These are phyloP conservation scores for Chrysochloris asiatica DNA, from an alignment of 2,113 vertebrate species.

Conservation along the genomic window DNA sequence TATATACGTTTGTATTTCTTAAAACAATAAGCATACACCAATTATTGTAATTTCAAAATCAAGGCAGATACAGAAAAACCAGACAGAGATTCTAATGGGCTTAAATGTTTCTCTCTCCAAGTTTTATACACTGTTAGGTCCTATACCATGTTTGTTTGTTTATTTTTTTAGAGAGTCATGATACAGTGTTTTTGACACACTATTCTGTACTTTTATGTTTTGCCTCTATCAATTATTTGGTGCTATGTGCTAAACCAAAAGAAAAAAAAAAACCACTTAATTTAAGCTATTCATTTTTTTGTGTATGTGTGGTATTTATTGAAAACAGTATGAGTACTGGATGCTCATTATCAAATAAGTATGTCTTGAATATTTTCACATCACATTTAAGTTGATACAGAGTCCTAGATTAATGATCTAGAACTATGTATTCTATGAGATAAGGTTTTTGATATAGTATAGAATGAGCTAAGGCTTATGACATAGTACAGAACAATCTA, in stretches of 20 bases:
- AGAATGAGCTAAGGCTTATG: background rate
- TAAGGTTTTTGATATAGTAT: background rate
- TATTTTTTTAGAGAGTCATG: background rate
- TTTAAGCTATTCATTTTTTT: background rate
- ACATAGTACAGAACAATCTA: constrained; percentile 26
- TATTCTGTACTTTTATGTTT: constrained; percentile 40
- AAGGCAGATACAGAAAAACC: constrained; percentile 33
- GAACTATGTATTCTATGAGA: constrained; percentile 19
- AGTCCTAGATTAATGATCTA: constrained; percentile 32
- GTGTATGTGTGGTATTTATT: constrained; percentile 57
- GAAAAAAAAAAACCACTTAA: too few relatives aligned
- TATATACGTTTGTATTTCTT: background rate
- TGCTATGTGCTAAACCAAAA: constrained; percentile 51
- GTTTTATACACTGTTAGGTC: background rate
- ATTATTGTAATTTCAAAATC: constrained; percentile 1
- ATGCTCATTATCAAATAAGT: constrained; percentile 39
- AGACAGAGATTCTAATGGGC: background rate
- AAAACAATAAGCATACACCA: background rate
- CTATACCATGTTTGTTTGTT: background rate
- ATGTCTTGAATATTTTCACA: background rate
- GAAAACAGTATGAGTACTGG: background rate
- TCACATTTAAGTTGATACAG: constrained; percentile 31
- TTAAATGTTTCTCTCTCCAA: background rate
- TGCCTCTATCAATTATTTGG: constrained; percentile 16
- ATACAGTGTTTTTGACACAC: background rate